These are phyloP conservation scores for Mastomys natalensis DNA, from an alignment of 2,113 vertebrate genomes.

Conservation along the genomic window DNA sequence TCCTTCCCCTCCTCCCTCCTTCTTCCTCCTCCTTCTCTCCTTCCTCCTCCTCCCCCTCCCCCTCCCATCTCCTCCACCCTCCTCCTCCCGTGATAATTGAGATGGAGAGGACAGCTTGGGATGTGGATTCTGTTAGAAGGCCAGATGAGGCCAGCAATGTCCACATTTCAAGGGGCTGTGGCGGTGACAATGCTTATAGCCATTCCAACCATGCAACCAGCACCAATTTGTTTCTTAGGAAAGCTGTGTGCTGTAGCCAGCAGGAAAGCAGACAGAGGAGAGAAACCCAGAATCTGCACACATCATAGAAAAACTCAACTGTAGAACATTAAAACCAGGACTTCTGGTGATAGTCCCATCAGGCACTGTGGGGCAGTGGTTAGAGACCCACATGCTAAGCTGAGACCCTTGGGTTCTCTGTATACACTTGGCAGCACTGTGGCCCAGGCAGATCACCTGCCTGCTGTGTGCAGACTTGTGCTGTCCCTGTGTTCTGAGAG, in stretches of 20 bases:
- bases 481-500: neutral
- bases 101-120: neutral
- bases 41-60: too few relatives aligned
- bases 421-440: accelerated
- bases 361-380: neutral
- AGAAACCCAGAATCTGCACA: accelerated
- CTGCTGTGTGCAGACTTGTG: accelerated
- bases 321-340: neutral
- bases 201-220: too few relatives aligned
- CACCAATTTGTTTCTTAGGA: neutral
- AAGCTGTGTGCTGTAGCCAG: neutral
- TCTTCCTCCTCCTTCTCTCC: too few relatives aligned
- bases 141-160: neutral
- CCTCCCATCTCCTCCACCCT: too few relatives aligned
- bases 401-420: neutral
- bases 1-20: too few relatives aligned
- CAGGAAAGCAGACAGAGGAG: neutral
- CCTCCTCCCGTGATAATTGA: neutral
- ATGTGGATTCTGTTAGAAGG: neutral
- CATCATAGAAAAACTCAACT: neutral
- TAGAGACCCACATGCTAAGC: neutral
- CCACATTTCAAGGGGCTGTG: neutral
- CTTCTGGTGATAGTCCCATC: too few relatives aligned
- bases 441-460: too few relatives aligned
- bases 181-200: neutral